These are phyloP conservation scores for Fratercula arctica DNA, from an alignment of 2,797 vertebrate species.

Conservation along the genomic window DNA sequence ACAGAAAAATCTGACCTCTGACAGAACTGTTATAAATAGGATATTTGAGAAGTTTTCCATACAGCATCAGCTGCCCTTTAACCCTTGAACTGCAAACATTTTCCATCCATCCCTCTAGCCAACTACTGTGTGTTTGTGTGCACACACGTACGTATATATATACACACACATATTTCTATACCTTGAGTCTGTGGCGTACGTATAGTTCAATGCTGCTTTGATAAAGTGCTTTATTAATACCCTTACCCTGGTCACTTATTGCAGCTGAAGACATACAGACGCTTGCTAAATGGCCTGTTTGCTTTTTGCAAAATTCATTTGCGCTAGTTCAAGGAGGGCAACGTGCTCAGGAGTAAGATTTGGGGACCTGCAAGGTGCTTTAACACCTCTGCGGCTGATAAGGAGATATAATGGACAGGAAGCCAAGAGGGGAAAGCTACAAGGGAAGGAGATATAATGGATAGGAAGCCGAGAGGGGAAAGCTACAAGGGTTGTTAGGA, in stretches of 20 bases:
- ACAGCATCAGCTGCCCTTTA: constrained; percentile 71
- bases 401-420: background rate
- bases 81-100: constrained; percentile 43
- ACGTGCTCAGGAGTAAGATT: background rate
- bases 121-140: background rate
- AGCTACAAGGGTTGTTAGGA: background rate
- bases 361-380: background rate
- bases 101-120: constrained; percentile 42
- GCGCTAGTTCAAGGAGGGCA: background rate
- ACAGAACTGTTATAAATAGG: constrained; percentile 76
- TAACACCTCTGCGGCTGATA: rapidly evolving
- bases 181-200: too few species aligned
- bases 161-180: background rate
- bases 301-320: background rate
- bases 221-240: background rate
- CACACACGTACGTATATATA: rapidly evolving
- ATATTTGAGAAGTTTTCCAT: constrained; percentile 73
- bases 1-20: constrained; percentile 65
- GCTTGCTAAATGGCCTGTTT: background rate
- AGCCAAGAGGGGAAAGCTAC: background rate
- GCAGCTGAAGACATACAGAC: background rate
- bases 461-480: background rate
- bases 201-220: background rate
- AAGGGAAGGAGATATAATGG: background rate
- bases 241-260: background rate